phyloP scores from a whole-genome alignment of 2,888 invertebrate species.

The Cryptocephalus primarius region DNA sequence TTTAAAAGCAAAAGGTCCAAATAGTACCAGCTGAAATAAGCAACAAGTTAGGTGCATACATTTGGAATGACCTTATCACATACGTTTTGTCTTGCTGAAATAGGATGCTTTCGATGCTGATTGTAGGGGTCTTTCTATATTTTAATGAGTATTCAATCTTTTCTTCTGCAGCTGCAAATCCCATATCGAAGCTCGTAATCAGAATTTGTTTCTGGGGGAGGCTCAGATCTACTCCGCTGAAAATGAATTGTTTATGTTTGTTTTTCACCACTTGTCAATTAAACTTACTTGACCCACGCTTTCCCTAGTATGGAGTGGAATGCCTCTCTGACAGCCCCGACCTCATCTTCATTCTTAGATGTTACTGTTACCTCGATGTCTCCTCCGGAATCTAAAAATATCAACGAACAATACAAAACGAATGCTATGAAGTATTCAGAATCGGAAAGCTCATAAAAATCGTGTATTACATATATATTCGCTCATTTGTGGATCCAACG shows the following conservation, averaged over 20 bases:
- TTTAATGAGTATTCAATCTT: slow-evolving; percentile 52
- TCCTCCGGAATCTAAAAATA: slow-evolving; percentile 60
- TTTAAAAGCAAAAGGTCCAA: slow-evolving; percentile 58
- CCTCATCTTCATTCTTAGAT: slow-evolving; percentile 65
- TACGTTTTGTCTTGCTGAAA: slow-evolving; percentile 52
- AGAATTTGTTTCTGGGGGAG: slow-evolving; percentile 56
- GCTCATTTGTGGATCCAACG: slow-evolving; percentile 82
- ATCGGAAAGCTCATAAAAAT: too few species aligned
- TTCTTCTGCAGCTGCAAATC: slow-evolving; percentile 62
- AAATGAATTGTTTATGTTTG: slow-evolving; percentile 10
- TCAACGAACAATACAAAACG: not conserved
- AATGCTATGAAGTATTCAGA: too few species aligned
- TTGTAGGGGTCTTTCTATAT: slow-evolving; percentile 51
- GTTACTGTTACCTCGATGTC: slow-evolving; percentile 65
- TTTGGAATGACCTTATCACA: not conserved
- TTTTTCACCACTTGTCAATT: not conserved
- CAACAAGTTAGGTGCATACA: not conserved
- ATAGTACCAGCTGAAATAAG: slow-evolving; percentile 60
- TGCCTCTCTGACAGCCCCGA: slow-evolving; percentile 66
- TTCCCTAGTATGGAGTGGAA: slow-evolving; percentile 71
- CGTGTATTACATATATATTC: slow-evolving; percentile 60
- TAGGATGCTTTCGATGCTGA: slow-evolving; percentile 68
- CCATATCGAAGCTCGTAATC: slow-evolving; percentile 69
- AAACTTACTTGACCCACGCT: slow-evolving; percentile 62
- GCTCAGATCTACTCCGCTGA: slow-evolving; percentile 53